phyloP scores from a whole-genome alignment of 2,797 vertebrate genomes.

The Coccyzus lansbergi region DNA sequence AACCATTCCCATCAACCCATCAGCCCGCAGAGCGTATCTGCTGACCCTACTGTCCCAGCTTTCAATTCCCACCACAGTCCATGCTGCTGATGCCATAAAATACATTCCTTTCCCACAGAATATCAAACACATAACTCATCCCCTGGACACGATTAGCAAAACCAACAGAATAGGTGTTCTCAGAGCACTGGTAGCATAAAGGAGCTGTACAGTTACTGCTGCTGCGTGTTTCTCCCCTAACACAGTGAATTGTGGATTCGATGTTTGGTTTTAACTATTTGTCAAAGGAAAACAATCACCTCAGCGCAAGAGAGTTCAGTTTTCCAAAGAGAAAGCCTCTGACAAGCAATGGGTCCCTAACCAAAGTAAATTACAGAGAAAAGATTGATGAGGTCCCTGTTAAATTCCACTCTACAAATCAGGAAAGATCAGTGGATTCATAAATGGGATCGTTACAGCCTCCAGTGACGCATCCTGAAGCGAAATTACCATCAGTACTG shows the following conservation, averaged over 20 bases:
- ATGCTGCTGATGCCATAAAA: constrained; percentile 66
- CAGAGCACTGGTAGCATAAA: background rate
- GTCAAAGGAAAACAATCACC: background rate
- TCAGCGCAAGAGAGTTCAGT: background rate
- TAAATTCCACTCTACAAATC: background rate
- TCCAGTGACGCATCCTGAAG: background rate
- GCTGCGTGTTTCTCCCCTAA: background rate
- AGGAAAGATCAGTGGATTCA: background rate
- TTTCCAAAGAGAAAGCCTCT: background rate
- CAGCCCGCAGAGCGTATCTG: background rate
- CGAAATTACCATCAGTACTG: background rate
- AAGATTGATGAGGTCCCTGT: background rate
- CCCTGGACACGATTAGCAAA: constrained; percentile 34
- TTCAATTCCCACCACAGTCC: constrained; percentile 67
- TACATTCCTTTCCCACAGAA: constrained; percentile 58
- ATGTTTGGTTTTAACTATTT: background rate
- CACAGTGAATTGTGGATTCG: background rate
- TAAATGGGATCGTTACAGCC: background rate
- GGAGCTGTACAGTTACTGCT: background rate
- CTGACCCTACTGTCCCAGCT: constrained; percentile 63
- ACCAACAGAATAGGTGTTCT: background rate
- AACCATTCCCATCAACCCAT: background rate
- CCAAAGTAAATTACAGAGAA: rapidly evolving
- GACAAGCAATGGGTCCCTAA: background rate
- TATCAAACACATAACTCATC: constrained; percentile 50